Percentiles rank a stretch among this genome's conserved stretches.
These are phyloP conservation scores for Sinopyrophorus schimmeli DNA, from an alignment of 2,888 invertebrate genomes.

Conservation along the genomic window DNA sequence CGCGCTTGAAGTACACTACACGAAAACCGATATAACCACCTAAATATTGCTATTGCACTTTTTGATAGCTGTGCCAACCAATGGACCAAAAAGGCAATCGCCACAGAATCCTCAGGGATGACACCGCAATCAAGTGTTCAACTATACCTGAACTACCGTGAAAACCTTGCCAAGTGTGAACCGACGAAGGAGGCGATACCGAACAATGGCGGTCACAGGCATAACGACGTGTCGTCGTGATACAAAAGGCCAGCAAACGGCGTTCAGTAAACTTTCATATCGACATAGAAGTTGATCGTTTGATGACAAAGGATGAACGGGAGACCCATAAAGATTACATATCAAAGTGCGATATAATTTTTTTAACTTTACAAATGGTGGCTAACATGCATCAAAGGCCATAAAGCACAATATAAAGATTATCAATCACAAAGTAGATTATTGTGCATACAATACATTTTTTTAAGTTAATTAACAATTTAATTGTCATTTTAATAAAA, in stretches of 20 bases:
- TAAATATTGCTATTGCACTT: slow-evolving; percentile 42
- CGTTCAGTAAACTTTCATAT: slow-evolving; percentile 35
- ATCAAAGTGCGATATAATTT: slow-evolving; percentile 14
- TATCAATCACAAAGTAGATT: too few relatives aligned
- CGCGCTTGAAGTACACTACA: slow-evolving; percentile 34
- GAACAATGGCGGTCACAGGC: slow-evolving; percentile 35
- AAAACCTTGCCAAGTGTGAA: slow-evolving; percentile 41
- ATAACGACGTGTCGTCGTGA: slow-evolving; percentile 35
- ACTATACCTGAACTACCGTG: slow-evolving; percentile 38
- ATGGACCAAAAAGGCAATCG: slow-evolving; percentile 38
- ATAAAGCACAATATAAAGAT: too few relatives aligned
- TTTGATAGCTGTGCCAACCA: slow-evolving; percentile 42
- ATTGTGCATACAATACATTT: too few relatives aligned
- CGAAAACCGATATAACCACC: slow-evolving; percentile 34
- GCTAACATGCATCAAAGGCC: too few relatives aligned
- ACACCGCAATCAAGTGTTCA: slow-evolving; percentile 39
- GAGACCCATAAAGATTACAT: slow-evolving; percentile 11
- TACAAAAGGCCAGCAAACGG: slow-evolving; percentile 37
- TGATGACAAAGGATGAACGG: slow-evolving; percentile 17
- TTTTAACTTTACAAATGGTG: too few relatives aligned
- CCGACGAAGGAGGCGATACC: slow-evolving; percentile 34
- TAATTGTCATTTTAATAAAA: too few relatives aligned
- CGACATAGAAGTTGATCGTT: slow-evolving; percentile 29
- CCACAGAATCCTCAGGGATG: slow-evolving; percentile 39
- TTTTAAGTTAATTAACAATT: too few relatives aligned